A percentile compares a stretch with the other conserved stretches of the same genome.
phyloP scores from a whole-genome alignment of 2,888 invertebrate species.

The Phania funesta region DNA sequence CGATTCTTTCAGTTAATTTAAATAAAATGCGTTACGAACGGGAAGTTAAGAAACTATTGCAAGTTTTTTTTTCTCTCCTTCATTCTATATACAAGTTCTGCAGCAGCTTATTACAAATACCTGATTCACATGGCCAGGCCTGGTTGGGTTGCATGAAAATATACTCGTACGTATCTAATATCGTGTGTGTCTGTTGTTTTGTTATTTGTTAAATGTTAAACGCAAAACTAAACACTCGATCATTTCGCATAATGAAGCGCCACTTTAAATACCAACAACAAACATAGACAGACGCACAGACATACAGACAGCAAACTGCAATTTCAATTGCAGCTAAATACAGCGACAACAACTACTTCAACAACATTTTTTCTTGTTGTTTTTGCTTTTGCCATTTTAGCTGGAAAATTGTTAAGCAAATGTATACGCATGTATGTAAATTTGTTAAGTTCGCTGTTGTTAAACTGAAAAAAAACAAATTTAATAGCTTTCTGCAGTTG shows the following conservation, averaged over 20 bases:
- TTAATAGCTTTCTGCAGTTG: neutral
- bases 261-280: conserved; percentile 70
- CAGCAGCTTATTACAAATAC: conserved; percentile 20
- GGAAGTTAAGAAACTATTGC: conserved; percentile 52
- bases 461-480: conserved; percentile 22
- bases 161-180: neutral
- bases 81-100: conserved; percentile 5
- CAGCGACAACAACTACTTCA: conserved; percentile 54
- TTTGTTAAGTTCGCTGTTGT: conserved; percentile 23
- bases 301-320: conserved; percentile 37
- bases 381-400: conserved; percentile 46
- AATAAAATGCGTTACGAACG: conserved; percentile 67
- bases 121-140: neutral
- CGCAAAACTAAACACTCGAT: conserved; percentile 68
- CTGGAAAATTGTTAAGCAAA: conserved; percentile 54
- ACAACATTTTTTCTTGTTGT: conserved; percentile 41
- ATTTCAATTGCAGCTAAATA: conserved; percentile 41
- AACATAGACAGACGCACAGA: conserved; percentile 44
- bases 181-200: conserved; percentile 37
- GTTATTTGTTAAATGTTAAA: conserved; percentile 65
- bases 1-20: conserved; percentile 49
- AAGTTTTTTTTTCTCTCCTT: neutral
- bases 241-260: conserved; percentile 71
- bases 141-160: neutral
- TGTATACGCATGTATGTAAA: conserved; percentile 66